Evolutionary conservation across 1,140 invertebrate species (phyloP).

Genomic region (Stegodyphus mimosarum): DNA sequence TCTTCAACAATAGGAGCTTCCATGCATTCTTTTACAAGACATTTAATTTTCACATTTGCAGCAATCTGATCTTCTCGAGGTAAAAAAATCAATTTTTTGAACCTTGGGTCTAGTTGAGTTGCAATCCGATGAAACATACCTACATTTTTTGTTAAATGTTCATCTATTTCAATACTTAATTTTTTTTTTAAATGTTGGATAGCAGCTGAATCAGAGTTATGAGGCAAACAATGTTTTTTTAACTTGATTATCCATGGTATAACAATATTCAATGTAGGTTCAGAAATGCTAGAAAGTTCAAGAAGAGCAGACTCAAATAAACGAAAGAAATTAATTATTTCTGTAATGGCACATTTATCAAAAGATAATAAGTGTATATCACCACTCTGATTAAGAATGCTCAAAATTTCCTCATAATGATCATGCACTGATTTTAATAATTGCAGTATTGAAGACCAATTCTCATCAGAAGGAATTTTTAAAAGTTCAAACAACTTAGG

Average conservation of each 20-base stretch:
- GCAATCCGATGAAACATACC: constrained; percentile 28
- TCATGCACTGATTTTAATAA: constrained; percentile 25
- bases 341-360: constrained; percentile 16
- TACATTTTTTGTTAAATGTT: constrained; percentile 1
- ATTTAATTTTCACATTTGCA: constrained; percentile 13
- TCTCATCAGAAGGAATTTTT: neutral
- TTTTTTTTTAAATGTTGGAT: constrained; percentile 31
- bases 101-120: constrained; percentile 24
- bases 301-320: constrained; percentile 33
- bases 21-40: constrained; percentile 44
- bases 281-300: neutral
- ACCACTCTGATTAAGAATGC: constrained; percentile 4
- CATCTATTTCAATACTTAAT: constrained; percentile 8
- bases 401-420: constrained; percentile 29
- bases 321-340: constrained; percentile 14
- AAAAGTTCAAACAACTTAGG: too few relatives aligned
- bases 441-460: constrained; percentile 33
- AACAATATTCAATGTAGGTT: constrained; percentile 32
- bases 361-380: constrained; percentile 28
- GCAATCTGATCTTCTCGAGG: neutral
- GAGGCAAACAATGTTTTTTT: constrained; percentile 12
- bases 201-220: neutral
- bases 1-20: constrained; percentile 36
- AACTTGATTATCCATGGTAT: constrained; percentile 41
- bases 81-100: constrained; percentile 5